These are phyloP conservation scores for Idaea biselata DNA, from an alignment of 2,888 invertebrate species.

Conservation along the genomic window DNA sequence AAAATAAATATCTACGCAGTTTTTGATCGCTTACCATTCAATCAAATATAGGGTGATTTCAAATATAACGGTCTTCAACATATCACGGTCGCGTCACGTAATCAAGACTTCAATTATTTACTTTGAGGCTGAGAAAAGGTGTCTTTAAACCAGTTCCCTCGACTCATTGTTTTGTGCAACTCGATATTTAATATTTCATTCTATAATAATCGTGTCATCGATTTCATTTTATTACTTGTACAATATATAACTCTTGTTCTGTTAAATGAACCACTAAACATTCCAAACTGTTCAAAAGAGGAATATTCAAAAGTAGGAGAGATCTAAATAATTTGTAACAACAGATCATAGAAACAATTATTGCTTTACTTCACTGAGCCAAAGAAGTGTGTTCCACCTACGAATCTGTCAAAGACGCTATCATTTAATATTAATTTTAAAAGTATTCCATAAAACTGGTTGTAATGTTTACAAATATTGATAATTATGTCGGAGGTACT, in stretches of 20 bases:
- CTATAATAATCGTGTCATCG: background rate
- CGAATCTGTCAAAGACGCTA: background rate
- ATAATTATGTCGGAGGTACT: background rate
- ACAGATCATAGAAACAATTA: too few species aligned
- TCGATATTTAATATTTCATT: constrained; percentile 17
- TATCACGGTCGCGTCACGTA: background rate
- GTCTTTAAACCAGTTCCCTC: constrained; percentile 37
- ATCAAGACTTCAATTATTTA: constrained; percentile 32
- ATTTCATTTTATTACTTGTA: background rate
- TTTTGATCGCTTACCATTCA: too few species aligned
- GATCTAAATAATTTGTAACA: too few species aligned
- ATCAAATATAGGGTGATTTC: too few species aligned
- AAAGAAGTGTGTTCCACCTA: background rate
- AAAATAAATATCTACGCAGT: too few species aligned
- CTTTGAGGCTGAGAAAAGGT: constrained; percentile 38
- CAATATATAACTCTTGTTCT: background rate
- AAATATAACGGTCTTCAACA: too few species aligned
- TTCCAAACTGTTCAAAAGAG: too few species aligned
- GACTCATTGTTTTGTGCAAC: constrained; percentile 23
- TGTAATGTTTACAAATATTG: background rate
- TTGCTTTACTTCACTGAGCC: background rate
- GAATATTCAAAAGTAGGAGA: too few species aligned
- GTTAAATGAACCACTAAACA: background rate
- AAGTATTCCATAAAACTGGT: background rate
- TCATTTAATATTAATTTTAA: background rate